Base-by-base conservation (phyloP, 2,113 vertebrate genomes). In the Microcebus jonahi region DNA sequence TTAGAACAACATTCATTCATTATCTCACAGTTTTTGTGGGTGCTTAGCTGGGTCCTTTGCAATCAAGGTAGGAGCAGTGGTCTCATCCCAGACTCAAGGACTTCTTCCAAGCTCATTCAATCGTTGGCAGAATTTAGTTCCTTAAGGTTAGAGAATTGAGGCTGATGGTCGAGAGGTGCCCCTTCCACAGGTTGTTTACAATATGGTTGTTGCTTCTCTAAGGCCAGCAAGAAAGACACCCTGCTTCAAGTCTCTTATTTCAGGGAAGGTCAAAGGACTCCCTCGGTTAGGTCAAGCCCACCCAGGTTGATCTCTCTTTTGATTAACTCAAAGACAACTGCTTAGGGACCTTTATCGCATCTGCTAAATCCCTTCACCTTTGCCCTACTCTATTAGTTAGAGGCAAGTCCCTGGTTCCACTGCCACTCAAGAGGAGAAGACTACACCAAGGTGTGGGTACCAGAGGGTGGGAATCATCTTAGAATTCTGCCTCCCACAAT, bases 311-410 rank as follows among this genome's bases (percentile, higher is more conserved):
- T 85, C 48, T 90, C 73, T 42, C 79, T 77, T 91, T 94, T 27
- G 42, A 85, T 88, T 65, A 91, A 91, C 42, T 92, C 67, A 91
- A 57, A 85, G 50, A 71, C n/a, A 85, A 71, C 18, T 88, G 31
- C 50, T 76, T 81, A 57, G 9, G 36, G 27, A 85, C 39, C 23
- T 71, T 86, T 29, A 57, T 90, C 34, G 59, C n/a, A 93, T 57
- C 77, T 67, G 71, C 71, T 93, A 96, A 96, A 84, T 88, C 39
- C 77, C 34, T 83, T 91, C 34, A 59, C 14, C 31, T 93, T 95
- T 85, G 27, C 42, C 71, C 71, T 42, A 45, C n/a, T 89, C 17
- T 68, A 39, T 67, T 94, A 48, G 36, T 82, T 34, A 77, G 34
- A 88, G 81, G 67, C 27, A 82, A 67, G 29, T 94, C 45, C 50